Evolutionary conservation across 2,888 invertebrate genomes (phyloP).

Genomic region (Muschampia plurimacula): DNA sequence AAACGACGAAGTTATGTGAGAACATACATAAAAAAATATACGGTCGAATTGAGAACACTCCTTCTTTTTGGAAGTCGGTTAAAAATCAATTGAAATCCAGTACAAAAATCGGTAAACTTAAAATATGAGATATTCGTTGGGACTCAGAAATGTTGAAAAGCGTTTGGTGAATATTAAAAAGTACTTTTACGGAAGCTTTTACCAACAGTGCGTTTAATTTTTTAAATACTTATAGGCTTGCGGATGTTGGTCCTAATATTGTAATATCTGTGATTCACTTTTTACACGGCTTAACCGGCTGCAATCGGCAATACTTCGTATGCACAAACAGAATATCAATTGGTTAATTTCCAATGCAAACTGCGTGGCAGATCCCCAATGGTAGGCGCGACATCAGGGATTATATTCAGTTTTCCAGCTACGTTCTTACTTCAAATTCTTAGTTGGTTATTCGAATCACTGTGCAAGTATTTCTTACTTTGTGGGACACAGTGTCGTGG

Average conservation of each 20-base stretch:
- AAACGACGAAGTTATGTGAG: too few species aligned
- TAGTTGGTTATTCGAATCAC: neutral
- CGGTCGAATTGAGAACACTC: too few species aligned
- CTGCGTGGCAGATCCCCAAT: slow-evolving; percentile 51
- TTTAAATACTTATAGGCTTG: too few species aligned
- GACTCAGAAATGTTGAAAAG: too few species aligned
- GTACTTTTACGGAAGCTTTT: too few species aligned
- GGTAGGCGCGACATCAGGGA: slow-evolving; percentile 48
- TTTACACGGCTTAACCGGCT: slow-evolving; percentile 43
- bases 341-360: slow-evolving; percentile 52
- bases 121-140: too few species aligned
- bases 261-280: slow-evolving; percentile 31
- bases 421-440: slow-evolving; percentile 32
- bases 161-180: too few species aligned
- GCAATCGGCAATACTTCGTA: slow-evolving; percentile 43
- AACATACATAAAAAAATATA: too few species aligned
- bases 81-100: too few species aligned
- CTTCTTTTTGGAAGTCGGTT: too few species aligned
- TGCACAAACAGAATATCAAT: slow-evolving; percentile 50
- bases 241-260: neutral
- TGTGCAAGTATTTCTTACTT: slow-evolving; percentile 31
- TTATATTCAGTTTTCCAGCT: slow-evolving; percentile 47
- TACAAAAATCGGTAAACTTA: too few species aligned
- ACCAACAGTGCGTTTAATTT: too few species aligned
- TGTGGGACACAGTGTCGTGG: slow-evolving; percentile 30